phyloP scores from a whole-genome alignment of 2,888 invertebrate species.

The Hemicrepidius hirtus region DNA sequence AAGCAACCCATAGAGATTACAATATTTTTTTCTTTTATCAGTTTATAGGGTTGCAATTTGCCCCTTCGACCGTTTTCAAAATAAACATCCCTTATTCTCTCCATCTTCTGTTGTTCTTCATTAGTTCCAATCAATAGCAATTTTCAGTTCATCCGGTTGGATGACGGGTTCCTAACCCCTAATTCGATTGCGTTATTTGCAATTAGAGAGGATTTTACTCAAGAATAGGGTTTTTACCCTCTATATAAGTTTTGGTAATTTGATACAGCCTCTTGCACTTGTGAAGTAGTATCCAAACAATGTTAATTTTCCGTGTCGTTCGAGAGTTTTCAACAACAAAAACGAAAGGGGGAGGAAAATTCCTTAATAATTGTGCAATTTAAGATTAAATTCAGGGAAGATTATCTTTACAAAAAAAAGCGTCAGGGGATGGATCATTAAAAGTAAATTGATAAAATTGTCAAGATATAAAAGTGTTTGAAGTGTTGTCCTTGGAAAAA shows the following conservation, averaged over 20 bases:
- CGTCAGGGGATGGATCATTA: too few species aligned
- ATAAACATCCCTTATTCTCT: too few species aligned
- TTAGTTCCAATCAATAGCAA: constrained; percentile 21
- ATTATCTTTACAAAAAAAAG: too few species aligned
- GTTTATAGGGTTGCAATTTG: constrained; percentile 12
- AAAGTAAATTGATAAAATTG: too few species aligned
- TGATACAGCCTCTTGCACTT: neutral
- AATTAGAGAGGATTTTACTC: constrained; percentile 1
- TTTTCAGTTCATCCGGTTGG: constrained; percentile 11
- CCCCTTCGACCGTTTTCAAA: too few species aligned
- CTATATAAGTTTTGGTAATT: neutral
- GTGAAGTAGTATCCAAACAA: neutral
- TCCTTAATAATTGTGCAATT: too few species aligned
- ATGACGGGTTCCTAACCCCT: neutral
- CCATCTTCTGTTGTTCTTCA: constrained; percentile 6
- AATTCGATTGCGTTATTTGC: constrained; percentile 12
- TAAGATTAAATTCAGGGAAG: too few species aligned
- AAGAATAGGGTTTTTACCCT: neutral
- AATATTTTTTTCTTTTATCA: constrained; percentile 25
- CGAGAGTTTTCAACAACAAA: too few species aligned
- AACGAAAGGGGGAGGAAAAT: too few species aligned
- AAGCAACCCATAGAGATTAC: constrained; percentile 25
- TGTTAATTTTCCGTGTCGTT: too few species aligned
- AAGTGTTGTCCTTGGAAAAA: too few species aligned
- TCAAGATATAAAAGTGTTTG: too few species aligned